Conservation (phyloP, 2,113 vertebrate genomes). For the Ictalurus punctatus region DNA sequence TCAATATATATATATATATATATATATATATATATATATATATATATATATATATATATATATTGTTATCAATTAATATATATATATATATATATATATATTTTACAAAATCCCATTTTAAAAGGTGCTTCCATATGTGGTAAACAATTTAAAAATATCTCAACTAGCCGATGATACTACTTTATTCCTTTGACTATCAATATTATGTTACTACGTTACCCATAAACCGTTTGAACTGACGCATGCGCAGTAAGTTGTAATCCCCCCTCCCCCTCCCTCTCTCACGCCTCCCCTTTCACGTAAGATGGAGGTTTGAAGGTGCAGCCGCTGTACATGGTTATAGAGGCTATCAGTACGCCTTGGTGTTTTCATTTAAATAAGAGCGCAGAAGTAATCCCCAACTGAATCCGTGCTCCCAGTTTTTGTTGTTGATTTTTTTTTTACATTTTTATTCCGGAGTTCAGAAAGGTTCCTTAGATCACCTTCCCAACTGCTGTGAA, state of each 20-base stretch:
- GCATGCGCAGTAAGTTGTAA: constrained; percentile 52
- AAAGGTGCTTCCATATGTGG: no score
- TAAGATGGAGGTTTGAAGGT: constrained; percentile 67
- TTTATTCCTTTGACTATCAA: no score
- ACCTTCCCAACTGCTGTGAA: constrained; percentile 57
- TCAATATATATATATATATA: no score
- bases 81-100: no score
- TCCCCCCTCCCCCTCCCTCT: neutral
- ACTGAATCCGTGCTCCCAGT: constrained; percentile 45
- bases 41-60: no score
- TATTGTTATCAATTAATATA: no score
- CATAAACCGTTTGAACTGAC: constrained; percentile 27
- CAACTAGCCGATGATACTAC: no score
- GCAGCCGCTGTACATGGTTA: constrained; percentile 53
- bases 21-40: no score
- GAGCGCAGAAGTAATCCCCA: constrained; percentile 47
- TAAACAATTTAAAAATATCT: no score
- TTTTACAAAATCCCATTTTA: no score
- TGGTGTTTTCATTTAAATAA: constrained; percentile 54
- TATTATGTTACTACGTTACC: constrained; percentile 50
- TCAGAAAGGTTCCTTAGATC: constrained; percentile 55
- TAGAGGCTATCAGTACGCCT: constrained; percentile 54
- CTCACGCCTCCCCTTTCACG: constrained; percentile 50
- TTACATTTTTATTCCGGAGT: constrained; percentile 29
- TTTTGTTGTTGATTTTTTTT: constrained; percentile 4